Conservation (phyloP, 2,113 vertebrate species). For the Arvicanthis niloticus region DNA sequence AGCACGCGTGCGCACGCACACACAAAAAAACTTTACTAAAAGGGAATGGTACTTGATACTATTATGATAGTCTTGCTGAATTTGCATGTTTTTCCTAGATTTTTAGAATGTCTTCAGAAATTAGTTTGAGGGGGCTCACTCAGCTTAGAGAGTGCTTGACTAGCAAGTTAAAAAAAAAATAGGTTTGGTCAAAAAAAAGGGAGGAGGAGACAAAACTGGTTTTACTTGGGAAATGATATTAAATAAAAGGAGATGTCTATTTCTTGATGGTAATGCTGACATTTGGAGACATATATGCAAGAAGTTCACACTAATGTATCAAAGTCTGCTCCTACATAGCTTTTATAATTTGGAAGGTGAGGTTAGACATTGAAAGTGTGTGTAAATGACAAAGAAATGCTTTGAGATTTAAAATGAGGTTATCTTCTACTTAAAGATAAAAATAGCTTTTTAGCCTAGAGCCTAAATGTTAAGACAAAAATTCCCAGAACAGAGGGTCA, state of each 20-base stretch:
- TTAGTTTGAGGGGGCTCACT: background rate
- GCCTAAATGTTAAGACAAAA: background rate
- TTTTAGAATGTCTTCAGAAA: slow-evolving; percentile 40
- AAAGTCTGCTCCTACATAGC: background rate
- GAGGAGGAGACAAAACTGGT: background rate
- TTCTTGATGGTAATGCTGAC: background rate
- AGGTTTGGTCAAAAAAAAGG: background rate
- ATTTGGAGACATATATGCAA: background rate
- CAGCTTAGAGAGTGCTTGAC: background rate
- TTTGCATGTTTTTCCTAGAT: background rate
- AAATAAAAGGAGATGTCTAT: background rate
- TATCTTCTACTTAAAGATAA: slow-evolving; percentile 23
- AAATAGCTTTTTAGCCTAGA: background rate
- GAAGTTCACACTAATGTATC: slow-evolving; percentile 42
- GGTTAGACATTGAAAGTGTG: slow-evolving; percentile 29
- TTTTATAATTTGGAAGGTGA: slow-evolving; percentile 40
- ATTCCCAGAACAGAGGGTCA: background rate
- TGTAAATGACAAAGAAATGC: slow-evolving; percentile 11
- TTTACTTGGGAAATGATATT: background rate
- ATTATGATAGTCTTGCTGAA: background rate
- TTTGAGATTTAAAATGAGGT: slow-evolving; percentile 15
- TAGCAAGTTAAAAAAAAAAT: background rate
- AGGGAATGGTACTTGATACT: background rate
- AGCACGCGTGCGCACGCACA: no score
- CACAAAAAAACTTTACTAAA: background rate